These are phyloP conservation scores for Orthonyx spaldingii DNA, from an alignment of 2,113 vertebrate genomes.

Conservation along the genomic window DNA sequence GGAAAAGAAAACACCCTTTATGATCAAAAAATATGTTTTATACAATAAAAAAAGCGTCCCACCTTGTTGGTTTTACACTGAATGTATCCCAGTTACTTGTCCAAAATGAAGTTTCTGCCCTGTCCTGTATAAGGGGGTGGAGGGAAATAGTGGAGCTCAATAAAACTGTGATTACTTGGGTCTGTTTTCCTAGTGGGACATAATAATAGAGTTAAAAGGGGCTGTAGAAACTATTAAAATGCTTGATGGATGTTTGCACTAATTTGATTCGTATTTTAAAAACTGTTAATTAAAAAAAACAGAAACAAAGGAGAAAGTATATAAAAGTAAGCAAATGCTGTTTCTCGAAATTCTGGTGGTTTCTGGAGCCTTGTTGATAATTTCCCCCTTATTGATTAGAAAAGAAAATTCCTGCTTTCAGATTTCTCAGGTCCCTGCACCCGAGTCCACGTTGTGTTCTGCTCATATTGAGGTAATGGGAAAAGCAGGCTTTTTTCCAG, in stretches of 20 bases:
- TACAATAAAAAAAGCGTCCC: not conserved
- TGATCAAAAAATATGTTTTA: slow-evolving; percentile 13
- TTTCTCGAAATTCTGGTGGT: not conserved
- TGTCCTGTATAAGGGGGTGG: not conserved
- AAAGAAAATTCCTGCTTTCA: not conserved
- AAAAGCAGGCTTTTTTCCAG: slow-evolving; percentile 69
- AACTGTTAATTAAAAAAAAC: not conserved
- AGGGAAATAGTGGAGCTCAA: not conserved
- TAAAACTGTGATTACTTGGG: slow-evolving; percentile 13
- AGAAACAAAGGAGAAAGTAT: not conserved
- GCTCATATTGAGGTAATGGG: slow-evolving; percentile 67
- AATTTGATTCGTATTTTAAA: not conserved
- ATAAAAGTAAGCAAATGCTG: not conserved
- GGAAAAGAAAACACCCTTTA: slow-evolving; percentile 53
- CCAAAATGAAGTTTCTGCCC: slow-evolving; percentile 40
- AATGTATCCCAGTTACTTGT: not conserved
- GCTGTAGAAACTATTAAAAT: not conserved
- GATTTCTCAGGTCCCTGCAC: not conserved
- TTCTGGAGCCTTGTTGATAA: not conserved
- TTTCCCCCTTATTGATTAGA: not conserved
- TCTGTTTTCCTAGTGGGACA: not conserved
- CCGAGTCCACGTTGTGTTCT: not conserved
- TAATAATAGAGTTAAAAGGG: not conserved
- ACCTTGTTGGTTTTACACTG: slow-evolving; percentile 34
- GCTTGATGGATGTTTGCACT: not conserved